Conservation (phyloP, 2,888 invertebrate species). For the Lydus trimaculatus region DNA sequence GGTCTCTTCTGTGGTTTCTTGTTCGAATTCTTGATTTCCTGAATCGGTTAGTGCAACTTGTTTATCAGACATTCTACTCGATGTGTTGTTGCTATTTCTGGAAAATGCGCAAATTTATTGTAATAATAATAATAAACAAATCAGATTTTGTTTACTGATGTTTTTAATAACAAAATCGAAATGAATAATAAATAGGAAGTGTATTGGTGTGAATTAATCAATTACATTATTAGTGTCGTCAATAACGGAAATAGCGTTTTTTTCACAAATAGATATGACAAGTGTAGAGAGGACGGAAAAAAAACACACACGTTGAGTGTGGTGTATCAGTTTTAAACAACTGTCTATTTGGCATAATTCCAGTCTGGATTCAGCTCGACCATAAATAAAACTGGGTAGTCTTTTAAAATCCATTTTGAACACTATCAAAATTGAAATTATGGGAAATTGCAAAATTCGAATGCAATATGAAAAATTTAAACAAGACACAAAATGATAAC, state of each 20-base stretch:
- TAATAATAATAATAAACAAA: background rate
- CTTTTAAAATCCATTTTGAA: conserved; percentile 5
- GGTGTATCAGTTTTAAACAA: conserved; percentile 24
- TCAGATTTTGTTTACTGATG: background rate
- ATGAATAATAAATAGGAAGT: background rate
- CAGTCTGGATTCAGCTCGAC: conserved; percentile 37
- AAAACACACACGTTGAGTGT: background rate
- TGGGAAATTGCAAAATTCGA: conserved; percentile 20
- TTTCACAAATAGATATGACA: conserved; percentile 1
- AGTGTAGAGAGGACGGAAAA: background rate
- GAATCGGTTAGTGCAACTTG: conserved; percentile 40
- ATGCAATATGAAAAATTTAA: background rate
- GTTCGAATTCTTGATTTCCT: conserved; percentile 49
- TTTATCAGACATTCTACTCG: conserved; percentile 50
- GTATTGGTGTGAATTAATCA: background rate
- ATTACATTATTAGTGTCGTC: background rate
- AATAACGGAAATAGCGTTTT: background rate
- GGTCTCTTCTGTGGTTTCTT: conserved; percentile 54
- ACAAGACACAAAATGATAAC: too few species aligned
- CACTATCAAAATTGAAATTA: background rate
- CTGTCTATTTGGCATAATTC: conserved; percentile 44
- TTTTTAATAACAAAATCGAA: background rate
- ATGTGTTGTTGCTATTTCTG: conserved; percentile 24
- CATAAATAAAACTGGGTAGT: conserved; percentile 41
- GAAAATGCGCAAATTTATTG: background rate